phyloP scores from a whole-genome alignment of 2,113 vertebrate species.

The Onychorhynchus coronatus region DNA sequence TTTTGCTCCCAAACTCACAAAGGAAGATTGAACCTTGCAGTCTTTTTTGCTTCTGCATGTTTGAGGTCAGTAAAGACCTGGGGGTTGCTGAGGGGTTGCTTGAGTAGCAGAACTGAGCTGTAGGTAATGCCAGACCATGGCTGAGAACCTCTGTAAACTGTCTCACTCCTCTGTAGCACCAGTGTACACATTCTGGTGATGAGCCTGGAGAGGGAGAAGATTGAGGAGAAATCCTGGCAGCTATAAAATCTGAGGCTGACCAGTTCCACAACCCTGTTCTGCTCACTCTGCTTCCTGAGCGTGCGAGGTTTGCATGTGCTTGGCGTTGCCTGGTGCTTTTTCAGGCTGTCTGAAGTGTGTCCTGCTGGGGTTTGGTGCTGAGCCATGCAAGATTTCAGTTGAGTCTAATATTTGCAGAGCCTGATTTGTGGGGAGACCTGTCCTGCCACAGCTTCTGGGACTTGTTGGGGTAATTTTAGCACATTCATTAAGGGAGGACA shows the following conservation, averaged over 20 bases:
- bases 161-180: background rate
- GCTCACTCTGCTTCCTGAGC: background rate
- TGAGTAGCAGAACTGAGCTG: background rate
- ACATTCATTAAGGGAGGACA: constrained; percentile 8
- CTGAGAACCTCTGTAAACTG: background rate
- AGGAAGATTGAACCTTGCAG: background rate
- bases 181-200: background rate
- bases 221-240: background rate
- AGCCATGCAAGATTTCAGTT: background rate
- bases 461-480: constrained; percentile 15
- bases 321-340: background rate
- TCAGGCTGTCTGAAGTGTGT: accelerated
- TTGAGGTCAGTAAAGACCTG: background rate
- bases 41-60: background rate
- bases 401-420: constrained; percentile 1
- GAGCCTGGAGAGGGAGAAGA: background rate
- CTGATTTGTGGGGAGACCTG: background rate
- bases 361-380: constrained; percentile 21
- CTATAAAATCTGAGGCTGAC: background rate
- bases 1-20: background rate
- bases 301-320: accelerated
- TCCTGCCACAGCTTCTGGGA: background rate
- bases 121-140: background rate
- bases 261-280: background rate
- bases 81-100: background rate